Evolutionary conservation across 2,113 vertebrate species (phyloP).

Genomic region (Oreocharis arfaki): DNA sequence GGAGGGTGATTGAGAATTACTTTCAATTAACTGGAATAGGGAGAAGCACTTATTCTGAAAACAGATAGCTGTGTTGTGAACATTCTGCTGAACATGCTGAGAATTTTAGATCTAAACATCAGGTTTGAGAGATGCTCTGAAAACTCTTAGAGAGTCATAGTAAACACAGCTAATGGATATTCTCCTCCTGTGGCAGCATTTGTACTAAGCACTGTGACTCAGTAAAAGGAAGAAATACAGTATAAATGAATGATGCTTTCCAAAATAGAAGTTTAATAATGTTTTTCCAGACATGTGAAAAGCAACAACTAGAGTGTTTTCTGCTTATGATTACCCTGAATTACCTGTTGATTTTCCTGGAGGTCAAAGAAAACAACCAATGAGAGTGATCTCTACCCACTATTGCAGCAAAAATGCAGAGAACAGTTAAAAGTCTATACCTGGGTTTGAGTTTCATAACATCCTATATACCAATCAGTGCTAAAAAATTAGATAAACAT

Average conservation of each 20-base stretch:
- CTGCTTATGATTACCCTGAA: not conserved
- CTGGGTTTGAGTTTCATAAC: not conserved
- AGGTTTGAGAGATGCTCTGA: constrained; percentile 51
- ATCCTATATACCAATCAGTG: not conserved
- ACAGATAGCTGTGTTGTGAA: constrained; percentile 67
- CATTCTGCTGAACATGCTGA: constrained; percentile 68
- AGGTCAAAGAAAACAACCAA: not conserved
- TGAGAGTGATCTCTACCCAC: not conserved
- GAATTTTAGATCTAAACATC: constrained; percentile 65
- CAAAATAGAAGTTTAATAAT: not conserved
- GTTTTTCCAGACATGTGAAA: not conserved
- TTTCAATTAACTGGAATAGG: constrained; percentile 80
- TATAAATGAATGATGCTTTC: not conserved
- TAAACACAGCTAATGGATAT: not conserved
- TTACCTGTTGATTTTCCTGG: not conserved
- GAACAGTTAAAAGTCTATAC: not conserved
- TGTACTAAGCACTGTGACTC: not conserved
- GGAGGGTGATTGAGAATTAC: constrained; percentile 77
- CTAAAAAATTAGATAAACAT: not conserved
- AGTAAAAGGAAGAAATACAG: not conserved
- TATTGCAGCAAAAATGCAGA: not conserved
- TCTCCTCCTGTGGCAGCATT: not conserved
- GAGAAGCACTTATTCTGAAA: constrained; percentile 75
- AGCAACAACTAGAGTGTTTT: not conserved
- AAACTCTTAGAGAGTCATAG: constrained; percentile 10